Evolutionary conservation across 2,113 vertebrate species (phyloP).

Genomic region (Trematomus loennbergii): DNA sequence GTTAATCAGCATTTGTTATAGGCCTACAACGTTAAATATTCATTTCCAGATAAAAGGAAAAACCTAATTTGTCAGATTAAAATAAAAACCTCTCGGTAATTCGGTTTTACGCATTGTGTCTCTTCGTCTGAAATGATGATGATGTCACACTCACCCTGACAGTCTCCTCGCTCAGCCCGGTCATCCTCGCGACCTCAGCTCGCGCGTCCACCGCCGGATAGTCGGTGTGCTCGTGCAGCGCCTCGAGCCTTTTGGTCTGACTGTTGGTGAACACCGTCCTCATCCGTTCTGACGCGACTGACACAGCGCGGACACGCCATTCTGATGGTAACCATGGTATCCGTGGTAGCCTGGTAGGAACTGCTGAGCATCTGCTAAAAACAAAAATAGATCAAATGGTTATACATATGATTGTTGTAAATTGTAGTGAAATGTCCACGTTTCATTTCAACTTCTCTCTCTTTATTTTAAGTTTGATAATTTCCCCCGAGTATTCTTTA

Average conservation of each 20-base stretch:
- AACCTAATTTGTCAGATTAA: background rate
- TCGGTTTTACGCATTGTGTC: background rate
- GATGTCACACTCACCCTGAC: conserved; percentile 75
- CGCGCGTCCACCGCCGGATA: conserved; percentile 75
- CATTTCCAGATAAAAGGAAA: background rate
- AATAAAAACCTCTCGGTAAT: background rate
- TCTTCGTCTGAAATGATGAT: too few species aligned
- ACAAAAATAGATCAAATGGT: too few species aligned
- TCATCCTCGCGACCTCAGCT: conserved; percentile 64
- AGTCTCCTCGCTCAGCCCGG: conserved; percentile 79
- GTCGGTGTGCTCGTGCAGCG: conserved; percentile 71
- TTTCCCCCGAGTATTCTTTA: too few species aligned
- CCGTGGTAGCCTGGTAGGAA: background rate
- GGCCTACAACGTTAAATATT: background rate
- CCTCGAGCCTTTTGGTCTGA: conserved; percentile 78
- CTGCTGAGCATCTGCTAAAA: conserved; percentile 16
- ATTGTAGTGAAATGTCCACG: too few species aligned
- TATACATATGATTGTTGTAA: too few species aligned
- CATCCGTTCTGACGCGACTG: conserved; percentile 60
- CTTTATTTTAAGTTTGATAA: too few species aligned
- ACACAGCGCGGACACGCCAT: background rate
- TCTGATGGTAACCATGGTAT: background rate
- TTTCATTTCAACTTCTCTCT: too few species aligned
- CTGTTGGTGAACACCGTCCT: conserved; percentile 81
- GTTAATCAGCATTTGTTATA: background rate